Evolutionary conservation across 2,113 vertebrate genomes (phyloP), one percentile per base, ranked within the genome.

Genomic region (Romanogobio albipinnatus): DNA sequence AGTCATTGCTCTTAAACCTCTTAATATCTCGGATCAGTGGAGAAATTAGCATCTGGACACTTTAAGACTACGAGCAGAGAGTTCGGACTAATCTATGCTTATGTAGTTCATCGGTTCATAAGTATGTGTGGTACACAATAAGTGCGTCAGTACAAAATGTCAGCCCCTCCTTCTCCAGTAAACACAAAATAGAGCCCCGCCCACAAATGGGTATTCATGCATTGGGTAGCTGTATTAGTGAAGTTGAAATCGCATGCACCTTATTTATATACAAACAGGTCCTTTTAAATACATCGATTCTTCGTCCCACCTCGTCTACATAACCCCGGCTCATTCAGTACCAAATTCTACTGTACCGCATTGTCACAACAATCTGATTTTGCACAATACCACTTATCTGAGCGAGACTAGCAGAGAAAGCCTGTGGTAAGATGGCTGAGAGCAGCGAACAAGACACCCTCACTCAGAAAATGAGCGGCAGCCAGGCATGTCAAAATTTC

Each of bases 11-110:
- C 66, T 93, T 94, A 95, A 95, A 94, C 94, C 93, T 93, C 93
- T 95, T 95, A 95, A 93, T 89, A 91, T 89, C 91, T 89, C 88
- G 90, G 92, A 94, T 95, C 93, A 94, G 93, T 91, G 92, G 81
- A 89, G 90, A 91, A 85, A 94, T 94, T 95, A 93, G 93, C 93
- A 95, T 95, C 83, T 86, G 91, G 91, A 86, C 90, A 81, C 90
- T 91, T 88, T 87, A 78, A 88, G 81, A 84, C 81, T 86, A 85
- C 87, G 86, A 93, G 93, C 91, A 86, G 90, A 93, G 91, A 92
- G 92, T 92, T 93, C 92, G 91, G 89, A 92, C 92, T 94, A 94
- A 95, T 95, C 94, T 95, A 93, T 93, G 92, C 92, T 93, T 94
- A 91, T 90, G 93, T 93, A 93, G 94, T 93, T 92, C 90, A 92